Conservation (phyloP, 2,797 vertebrate genomes). For the Protosalanx chinensis region DNA sequence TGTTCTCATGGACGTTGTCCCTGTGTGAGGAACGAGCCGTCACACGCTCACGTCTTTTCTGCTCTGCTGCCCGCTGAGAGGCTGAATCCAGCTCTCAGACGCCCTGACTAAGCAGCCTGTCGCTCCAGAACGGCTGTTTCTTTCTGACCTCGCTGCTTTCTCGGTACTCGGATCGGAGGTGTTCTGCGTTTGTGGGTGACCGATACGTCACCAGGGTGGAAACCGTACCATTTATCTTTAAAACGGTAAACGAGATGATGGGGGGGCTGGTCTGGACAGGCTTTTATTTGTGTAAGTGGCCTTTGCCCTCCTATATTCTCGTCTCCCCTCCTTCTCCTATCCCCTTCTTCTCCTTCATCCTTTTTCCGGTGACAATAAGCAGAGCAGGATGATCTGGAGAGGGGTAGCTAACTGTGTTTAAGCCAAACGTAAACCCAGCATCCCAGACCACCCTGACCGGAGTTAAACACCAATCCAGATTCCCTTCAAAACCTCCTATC, state of each 20-base stretch:
- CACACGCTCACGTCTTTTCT: not conserved
- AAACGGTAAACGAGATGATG: not conserved
- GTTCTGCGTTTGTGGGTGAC: not conserved
- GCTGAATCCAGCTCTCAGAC: not conserved
- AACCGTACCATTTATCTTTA: not conserved
- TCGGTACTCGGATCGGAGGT: not conserved
- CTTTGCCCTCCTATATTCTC: not conserved
- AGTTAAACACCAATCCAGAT: conserved; percentile 53
- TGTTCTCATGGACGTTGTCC: not conserved
- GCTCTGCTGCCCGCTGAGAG: not conserved
- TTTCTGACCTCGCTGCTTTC: not conserved
- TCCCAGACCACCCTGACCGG: conserved; percentile 59
- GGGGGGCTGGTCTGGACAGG: not conserved
- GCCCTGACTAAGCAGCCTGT: too few relatives aligned
- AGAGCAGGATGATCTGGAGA: conserved; percentile 37
- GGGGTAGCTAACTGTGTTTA: conserved; percentile 45
- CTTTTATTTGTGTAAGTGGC: not conserved
- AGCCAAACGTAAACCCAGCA: conserved; percentile 54
- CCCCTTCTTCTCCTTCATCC: not conserved
- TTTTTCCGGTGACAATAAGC: conserved; percentile 39
- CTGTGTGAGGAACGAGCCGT: not conserved
- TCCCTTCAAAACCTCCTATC: conserved; percentile 14
- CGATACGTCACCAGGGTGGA: not conserved
- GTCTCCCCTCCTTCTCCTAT: not conserved
- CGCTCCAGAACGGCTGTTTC: not conserved